Conservation (phyloP, 2,797 vertebrate genomes). For the Anas bernieri region DNA sequence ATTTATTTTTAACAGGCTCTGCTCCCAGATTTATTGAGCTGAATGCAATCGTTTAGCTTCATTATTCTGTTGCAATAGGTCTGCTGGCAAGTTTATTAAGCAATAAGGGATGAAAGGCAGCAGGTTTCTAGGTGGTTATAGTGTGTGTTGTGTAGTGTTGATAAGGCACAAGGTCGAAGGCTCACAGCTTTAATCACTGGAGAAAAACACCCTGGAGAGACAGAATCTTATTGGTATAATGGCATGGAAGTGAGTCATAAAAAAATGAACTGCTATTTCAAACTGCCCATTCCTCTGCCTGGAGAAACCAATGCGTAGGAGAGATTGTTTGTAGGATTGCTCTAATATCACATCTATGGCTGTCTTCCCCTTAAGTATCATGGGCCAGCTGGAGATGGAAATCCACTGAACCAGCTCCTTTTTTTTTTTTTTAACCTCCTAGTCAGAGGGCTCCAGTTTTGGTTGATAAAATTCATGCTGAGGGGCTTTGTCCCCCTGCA, state of each 20-base stretch:
- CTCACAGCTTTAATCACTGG: constrained; percentile 55
- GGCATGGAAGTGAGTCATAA: constrained; percentile 51
- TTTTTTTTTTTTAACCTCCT: background rate
- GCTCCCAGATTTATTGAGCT: constrained; percentile 54
- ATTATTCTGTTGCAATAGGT: constrained; percentile 61
- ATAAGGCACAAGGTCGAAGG: constrained; percentile 56
- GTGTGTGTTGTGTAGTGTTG: constrained; percentile 43
- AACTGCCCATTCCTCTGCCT: constrained; percentile 11
- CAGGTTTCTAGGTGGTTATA: constrained; percentile 53
- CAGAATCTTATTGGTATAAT: constrained; percentile 64
- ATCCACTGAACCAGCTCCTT: background rate
- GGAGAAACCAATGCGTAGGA: constrained; percentile 18
- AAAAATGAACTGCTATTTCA: constrained; percentile 36
- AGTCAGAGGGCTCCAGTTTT: background rate
- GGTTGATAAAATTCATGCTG: background rate
- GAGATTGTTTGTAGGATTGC: background rate
- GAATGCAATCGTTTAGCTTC: constrained; percentile 48
- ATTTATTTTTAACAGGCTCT: constrained; percentile 58
- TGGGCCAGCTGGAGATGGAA: background rate
- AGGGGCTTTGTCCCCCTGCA: background rate
- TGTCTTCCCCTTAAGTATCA: background rate
- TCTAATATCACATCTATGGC: background rate
- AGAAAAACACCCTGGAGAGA: constrained; percentile 60
- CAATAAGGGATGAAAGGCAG: constrained; percentile 60
- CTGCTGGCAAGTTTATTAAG: constrained; percentile 66